These are phyloP conservation scores for Myotis findleyi DNA, from an alignment of 2,797 vertebrate genomes.

Conservation along the genomic window DNA sequence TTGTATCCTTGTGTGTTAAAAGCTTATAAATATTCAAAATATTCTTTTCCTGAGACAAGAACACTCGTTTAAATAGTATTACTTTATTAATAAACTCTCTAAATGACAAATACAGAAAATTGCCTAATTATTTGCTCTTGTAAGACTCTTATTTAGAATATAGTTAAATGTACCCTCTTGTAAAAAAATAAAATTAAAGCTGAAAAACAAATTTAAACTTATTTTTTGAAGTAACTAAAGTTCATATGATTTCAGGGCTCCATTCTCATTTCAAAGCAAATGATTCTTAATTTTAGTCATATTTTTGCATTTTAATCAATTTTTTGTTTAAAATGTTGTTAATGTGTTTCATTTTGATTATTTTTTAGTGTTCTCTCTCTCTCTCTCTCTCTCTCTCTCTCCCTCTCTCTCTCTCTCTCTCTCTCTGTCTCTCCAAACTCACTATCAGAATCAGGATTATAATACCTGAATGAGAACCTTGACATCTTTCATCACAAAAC, in stretches of 20 bases:
- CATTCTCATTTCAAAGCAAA: not conserved
- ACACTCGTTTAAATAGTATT: not conserved
- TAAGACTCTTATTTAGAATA: constrained; percentile 10
- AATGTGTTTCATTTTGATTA: not conserved
- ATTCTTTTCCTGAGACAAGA: not conserved
- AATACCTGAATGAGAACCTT: not conserved
- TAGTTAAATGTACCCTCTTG: not conserved
- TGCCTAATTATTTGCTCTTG: not conserved
- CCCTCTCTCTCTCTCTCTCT: too few relatives aligned
- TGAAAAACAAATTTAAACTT: constrained; percentile 9
- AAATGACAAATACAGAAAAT: not conserved
- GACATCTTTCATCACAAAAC: not conserved
- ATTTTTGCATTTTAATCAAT: constrained; percentile 18
- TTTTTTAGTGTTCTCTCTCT: not conserved
- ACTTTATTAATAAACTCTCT: constrained; percentile 26
- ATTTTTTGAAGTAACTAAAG: not conserved
- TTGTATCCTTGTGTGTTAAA: constrained; percentile 22
- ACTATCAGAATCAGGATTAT: not conserved
- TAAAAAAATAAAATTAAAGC: not conserved
- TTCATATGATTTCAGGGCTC: not conserved
- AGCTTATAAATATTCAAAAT: not conserved
- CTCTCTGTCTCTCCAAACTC: not conserved
- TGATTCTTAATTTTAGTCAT: not conserved
- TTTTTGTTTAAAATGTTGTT: constrained; percentile 31
- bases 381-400: too few relatives aligned